phyloP scores from a whole-genome alignment of 2,797 vertebrate genomes.

The Gouania willdenowi region DNA sequence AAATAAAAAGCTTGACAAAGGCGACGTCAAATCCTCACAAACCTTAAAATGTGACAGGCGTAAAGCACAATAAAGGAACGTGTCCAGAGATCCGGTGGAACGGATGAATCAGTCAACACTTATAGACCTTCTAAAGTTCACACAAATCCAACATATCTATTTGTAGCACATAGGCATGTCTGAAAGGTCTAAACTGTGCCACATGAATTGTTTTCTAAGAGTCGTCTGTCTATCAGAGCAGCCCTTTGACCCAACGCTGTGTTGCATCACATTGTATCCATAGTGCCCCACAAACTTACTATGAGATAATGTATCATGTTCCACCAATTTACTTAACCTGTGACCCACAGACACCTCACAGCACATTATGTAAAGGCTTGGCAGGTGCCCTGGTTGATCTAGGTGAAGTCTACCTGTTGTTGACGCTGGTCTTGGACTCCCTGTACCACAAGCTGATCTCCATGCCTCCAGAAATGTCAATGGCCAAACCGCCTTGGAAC shows the following conservation, averaged over 20 bases:
- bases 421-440: constrained; percentile 95
- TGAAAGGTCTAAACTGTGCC: constrained; percentile 12
- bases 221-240: constrained; percentile 9
- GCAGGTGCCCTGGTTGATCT: background rate
- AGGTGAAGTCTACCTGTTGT: constrained; percentile 80
- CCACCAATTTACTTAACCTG: background rate
- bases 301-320: constrained; percentile 9
- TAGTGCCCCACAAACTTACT: constrained; percentile 1
- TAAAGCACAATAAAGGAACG: constrained; percentile 43
- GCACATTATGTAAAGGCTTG: background rate
- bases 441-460: constrained; percentile 98
- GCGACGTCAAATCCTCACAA: constrained; percentile 48
- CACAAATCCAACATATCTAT: constrained; percentile 51
- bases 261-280: constrained; percentile 22
- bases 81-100: constrained; percentile 46
- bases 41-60: constrained; percentile 30
- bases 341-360: constrained; percentile 7
- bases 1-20: constrained; percentile 56
- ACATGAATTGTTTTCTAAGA: constrained; percentile 38
- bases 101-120: constrained; percentile 58
- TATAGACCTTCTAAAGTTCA: constrained; percentile 51
- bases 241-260: constrained; percentile 23
- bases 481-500: constrained; percentile 88
- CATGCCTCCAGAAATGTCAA: constrained; percentile 97
- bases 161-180: constrained; percentile 27